A percentile compares a stretch with the other conserved stretches of the same genome.
Conservation (phyloP, 2,888 invertebrate species). For the Luperina nickerlii region DNA sequence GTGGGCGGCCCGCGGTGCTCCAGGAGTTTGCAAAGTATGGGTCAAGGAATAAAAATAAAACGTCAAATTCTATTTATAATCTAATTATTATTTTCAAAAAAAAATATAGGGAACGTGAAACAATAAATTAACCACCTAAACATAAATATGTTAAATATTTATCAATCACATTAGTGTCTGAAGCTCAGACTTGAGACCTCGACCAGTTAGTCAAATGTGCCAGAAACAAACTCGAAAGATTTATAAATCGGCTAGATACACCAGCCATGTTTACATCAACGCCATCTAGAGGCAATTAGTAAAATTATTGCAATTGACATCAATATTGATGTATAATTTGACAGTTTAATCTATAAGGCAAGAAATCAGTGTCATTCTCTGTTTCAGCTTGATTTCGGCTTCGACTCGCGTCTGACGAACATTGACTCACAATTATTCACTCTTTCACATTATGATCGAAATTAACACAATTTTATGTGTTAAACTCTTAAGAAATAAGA, state of each 20-base stretch:
- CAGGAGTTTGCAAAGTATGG: neutral
- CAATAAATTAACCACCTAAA: conserved; percentile 86
- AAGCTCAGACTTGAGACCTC: conserved; percentile 60
- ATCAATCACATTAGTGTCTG: conserved; percentile 77
- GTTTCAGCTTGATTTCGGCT: conserved; percentile 31
- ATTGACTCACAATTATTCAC: conserved; percentile 56
- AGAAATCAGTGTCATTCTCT: conserved; percentile 50
- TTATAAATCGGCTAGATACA: conserved; percentile 32
- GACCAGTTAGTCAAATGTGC: conserved; percentile 52
- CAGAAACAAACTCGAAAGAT: conserved; percentile 37
- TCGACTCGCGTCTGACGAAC: conserved; percentile 45
- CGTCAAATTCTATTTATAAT: conserved; percentile 77
- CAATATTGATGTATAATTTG: conserved; percentile 49
- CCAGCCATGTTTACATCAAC: conserved; percentile 36
- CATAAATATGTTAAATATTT: conserved; percentile 80
- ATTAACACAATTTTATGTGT: conserved; percentile 52
- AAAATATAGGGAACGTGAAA: conserved; percentile 85
- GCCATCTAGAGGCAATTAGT: conserved; percentile 46
- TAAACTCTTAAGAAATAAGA: conserved; percentile 51
- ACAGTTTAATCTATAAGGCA: conserved; percentile 57
- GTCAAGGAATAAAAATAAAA: conserved; percentile 70
- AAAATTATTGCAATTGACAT: conserved; percentile 60
- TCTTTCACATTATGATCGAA: conserved; percentile 54
- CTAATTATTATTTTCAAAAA: conserved; percentile 87
- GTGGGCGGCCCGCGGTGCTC: too few relatives aligned